Evolutionary conservation across 2,113 vertebrate genomes (phyloP).

Genomic region (Lepus timidus): DNA sequence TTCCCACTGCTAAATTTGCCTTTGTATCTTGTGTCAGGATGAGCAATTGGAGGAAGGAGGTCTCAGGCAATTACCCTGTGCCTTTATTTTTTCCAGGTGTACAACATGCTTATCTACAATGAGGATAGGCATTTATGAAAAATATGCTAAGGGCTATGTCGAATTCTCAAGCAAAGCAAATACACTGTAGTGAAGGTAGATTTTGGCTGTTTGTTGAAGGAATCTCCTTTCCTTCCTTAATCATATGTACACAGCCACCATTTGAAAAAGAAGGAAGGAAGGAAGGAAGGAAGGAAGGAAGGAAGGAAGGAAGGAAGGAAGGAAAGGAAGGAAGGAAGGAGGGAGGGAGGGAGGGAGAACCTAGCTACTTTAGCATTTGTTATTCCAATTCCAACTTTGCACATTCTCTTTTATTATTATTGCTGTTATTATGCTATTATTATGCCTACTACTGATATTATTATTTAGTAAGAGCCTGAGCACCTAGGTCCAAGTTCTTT

Average conservation of each 20-base stretch:
- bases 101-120: not conserved
- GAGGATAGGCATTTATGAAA: not conserved
- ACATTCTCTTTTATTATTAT: not conserved
- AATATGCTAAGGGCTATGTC: not conserved
- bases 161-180: not conserved
- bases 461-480: not conserved
- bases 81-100: not conserved
- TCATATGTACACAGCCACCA: not conserved
- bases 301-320: not conserved
- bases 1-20: not conserved
- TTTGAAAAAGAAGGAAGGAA: not conserved
- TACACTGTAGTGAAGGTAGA: not conserved
- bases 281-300: not conserved
- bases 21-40: not conserved
- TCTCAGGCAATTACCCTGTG: not conserved
- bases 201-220: not conserved
- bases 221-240: not conserved
- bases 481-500: not conserved
- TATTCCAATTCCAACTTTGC: not conserved
- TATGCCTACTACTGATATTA: not conserved
- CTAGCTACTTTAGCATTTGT: not conserved
- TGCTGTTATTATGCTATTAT: not conserved
- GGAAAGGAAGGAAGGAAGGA: not conserved
- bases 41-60: not conserved
- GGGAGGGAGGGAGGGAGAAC: not conserved